Evolutionary conservation across 2,797 vertebrate genomes (phyloP), one percentile per base, ranked within the genome.

Genomic region (Chaetodon trifasciatus): DNA sequence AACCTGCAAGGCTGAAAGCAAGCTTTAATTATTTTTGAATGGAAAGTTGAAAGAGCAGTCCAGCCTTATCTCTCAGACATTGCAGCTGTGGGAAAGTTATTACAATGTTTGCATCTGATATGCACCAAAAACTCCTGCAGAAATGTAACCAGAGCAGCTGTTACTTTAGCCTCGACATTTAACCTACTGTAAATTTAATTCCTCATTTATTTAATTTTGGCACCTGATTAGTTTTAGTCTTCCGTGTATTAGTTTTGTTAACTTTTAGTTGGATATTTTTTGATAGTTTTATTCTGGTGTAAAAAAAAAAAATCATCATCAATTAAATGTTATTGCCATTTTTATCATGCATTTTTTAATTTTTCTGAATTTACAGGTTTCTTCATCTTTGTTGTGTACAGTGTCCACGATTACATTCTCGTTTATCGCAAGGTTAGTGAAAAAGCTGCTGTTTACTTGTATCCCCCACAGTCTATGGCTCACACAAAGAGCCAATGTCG

Each of bases 21-120:
- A 23, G 55, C 42, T 71, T 50, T 44, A 16, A 74, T 58, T 49
- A 37, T 23, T 39, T 74, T 52, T 32, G 21, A 66, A 73, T 49
- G 32, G 39, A 74, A 73, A 37, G 13, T 28, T 64, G 15, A 76
- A 74, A 72, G 6, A 49, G 56, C 24, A 46, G 16, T 12, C 17
- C 28, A 55, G 53, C 17, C n/a, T 28, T 49, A 60, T 64, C 44
- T 28, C 9, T 5, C 13, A 58, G 10, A 53, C 52, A 65, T 3
- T 23, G 5, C 23, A 35, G 55, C 35, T 64, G 16, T 10, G 55
- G 44, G 49, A 61, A 46, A 49, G 12, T 28, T 5, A 66, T 40
- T 42, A 11, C 35, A 53, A n/a, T 39, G 47, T 50, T 49, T 40
- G 40, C 23, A 62, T 58, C 62, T 68, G 50, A 57, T 37, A 49